phyloP scores from a whole-genome alignment of 2,797 vertebrate species.

The Danio choprae region DNA sequence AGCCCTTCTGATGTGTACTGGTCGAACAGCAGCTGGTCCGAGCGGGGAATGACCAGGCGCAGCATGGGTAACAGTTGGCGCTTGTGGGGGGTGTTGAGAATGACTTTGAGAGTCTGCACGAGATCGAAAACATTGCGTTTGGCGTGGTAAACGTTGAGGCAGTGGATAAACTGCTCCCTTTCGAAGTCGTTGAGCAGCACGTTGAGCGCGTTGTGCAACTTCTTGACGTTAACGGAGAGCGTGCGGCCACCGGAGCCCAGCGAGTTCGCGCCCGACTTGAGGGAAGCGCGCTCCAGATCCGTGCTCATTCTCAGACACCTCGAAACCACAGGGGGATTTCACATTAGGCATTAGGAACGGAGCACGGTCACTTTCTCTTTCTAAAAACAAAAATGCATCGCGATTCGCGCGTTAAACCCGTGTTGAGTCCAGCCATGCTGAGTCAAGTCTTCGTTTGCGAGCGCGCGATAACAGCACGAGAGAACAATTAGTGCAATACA shows the following conservation, averaged over 20 bases:
- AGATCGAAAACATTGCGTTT: conserved; percentile 95
- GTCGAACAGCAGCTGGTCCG: conserved; percentile 95
- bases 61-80: conserved; percentile 91
- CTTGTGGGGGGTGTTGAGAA: conserved; percentile 85
- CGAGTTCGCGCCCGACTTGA: conserved; percentile 70
- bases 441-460: neutral
- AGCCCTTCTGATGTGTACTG: conserved; percentile 94
- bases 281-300: conserved; percentile 81
- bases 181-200: conserved; percentile 88
- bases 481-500: neutral
- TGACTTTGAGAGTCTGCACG: conserved; percentile 89
- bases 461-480: neutral
- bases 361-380: conserved; percentile 1
- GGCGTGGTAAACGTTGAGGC: conserved; percentile 91
- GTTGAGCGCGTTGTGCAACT: conserved; percentile 89
- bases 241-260: conserved; percentile 75
- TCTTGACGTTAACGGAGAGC: conserved; percentile 89
- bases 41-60: conserved; percentile 91
- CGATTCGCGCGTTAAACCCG: conserved; percentile 22
- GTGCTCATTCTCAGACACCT: conserved; percentile 80
- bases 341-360: conserved; percentile 41
- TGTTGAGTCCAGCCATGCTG: conserved; percentile 14
- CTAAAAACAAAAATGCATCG: conserved; percentile 51
- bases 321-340: conserved; percentile 46
- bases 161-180: conserved; percentile 91